Evolutionary conservation across 2,113 vertebrate species (phyloP).

Genomic region (Clarias gariepinus): DNA sequence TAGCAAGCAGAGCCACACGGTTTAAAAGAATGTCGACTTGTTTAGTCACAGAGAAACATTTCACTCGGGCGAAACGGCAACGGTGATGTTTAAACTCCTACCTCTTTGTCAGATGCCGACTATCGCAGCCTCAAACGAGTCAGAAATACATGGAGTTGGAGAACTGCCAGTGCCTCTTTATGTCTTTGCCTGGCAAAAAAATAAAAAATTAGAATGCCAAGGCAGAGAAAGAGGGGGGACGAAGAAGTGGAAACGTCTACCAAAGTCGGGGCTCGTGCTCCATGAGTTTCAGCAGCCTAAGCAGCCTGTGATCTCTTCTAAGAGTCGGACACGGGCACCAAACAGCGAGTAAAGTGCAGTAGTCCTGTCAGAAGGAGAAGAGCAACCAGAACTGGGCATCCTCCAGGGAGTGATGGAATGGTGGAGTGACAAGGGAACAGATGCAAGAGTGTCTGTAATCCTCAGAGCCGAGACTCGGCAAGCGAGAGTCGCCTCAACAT

Average conservation of each 20-base stretch:
- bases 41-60: neutral
- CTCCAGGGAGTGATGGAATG: conserved; percentile 43
- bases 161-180: conserved; percentile 45
- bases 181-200: conserved; percentile 33
- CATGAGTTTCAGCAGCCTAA: conserved; percentile 46
- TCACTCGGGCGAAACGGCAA: neutral
- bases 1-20: neutral
- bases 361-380: conserved; percentile 45
- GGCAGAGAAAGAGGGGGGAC: conserved; percentile 7
- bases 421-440: neutral
- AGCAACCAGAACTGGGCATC: conserved; percentile 55
- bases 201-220: conserved; percentile 15
- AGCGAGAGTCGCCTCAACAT: conserved; percentile 56
- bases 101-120: conserved; percentile 63
- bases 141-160: conserved; percentile 61
- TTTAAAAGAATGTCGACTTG: neutral
- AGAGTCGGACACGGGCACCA: conserved; percentile 26
- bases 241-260: conserved; percentile 36
- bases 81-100: conserved; percentile 45
- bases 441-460: conserved; percentile 45
- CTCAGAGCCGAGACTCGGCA: conserved; percentile 44
- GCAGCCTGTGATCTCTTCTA: conserved; percentile 41
- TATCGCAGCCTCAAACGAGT: conserved; percentile 57
- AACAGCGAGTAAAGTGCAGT: conserved; percentile 46
- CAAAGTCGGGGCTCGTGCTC: conserved; percentile 47